Evolutionary conservation across 2,888 invertebrate genomes (phyloP).

Genomic region (Agrochola litura): DNA sequence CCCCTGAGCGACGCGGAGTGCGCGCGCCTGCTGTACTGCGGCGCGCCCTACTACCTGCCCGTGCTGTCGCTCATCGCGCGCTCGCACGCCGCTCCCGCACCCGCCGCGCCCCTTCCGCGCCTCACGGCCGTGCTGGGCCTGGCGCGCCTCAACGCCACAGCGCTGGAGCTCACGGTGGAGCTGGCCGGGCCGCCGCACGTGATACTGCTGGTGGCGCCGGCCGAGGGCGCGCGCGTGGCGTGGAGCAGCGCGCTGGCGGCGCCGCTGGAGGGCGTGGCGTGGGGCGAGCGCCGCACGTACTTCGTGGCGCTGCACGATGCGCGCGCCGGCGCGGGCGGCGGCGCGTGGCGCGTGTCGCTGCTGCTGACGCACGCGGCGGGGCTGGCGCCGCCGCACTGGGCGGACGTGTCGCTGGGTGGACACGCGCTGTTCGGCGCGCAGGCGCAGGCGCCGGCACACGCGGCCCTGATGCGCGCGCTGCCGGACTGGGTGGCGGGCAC

Average conservation of each 20-base stretch:
- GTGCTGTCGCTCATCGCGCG: conserved; percentile 89
- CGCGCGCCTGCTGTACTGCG: conserved; percentile 93
- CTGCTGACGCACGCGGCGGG: conserved; percentile 42
- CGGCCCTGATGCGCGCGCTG: conserved; percentile 80
- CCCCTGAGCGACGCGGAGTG: conserved; percentile 91
- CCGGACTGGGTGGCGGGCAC: conserved; percentile 91
- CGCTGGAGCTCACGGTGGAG: conserved; percentile 14
- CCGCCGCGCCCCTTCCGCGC: conserved; percentile 20
- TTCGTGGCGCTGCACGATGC: conserved; percentile 72
- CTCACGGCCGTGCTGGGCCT: conserved; percentile 72
- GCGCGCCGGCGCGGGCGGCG: conserved; percentile 5
- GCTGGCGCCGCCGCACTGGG: conserved; percentile 38
- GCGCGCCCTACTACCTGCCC: conserved; percentile 95
- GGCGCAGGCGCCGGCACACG: conserved; percentile 86
- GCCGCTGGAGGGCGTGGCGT: conserved; percentile 82
- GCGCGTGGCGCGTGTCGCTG: conserved; percentile 32
- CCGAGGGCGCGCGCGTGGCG: conserved; percentile 84
- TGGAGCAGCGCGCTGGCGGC: conserved; percentile 91
- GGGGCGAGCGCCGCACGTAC: conserved; percentile 82
- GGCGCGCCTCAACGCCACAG: conserved; percentile 38
- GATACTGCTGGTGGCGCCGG: conserved; percentile 82
- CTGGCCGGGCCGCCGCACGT: conserved; percentile 64
- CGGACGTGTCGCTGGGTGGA: conserved; percentile 89
- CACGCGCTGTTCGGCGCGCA: conserved; percentile 90
- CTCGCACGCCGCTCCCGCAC: conserved; percentile 21